phyloP scores from a whole-genome alignment of 2,113 vertebrate species.

The Perccottus glenii region DNA sequence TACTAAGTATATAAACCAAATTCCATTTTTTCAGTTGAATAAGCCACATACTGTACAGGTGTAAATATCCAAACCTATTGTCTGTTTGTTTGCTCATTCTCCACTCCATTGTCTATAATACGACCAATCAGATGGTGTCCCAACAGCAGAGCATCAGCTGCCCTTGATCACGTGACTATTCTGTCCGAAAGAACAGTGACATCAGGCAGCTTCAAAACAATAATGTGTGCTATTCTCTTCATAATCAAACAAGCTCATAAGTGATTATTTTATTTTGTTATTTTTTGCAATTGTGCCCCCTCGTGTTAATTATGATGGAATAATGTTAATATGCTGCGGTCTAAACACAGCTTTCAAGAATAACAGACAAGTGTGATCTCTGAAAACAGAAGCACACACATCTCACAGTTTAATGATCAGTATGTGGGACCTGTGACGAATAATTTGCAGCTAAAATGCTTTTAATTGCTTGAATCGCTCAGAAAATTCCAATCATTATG shows the following conservation, averaged over 20 bases:
- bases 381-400: slow-evolving; percentile 23
- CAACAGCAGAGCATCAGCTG: not conserved
- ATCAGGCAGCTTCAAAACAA: not conserved
- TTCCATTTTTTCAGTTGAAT: too few species aligned
- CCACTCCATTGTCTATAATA: slow-evolving; percentile 1
- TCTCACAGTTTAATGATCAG: slow-evolving; percentile 20
- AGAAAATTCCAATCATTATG: slow-evolving; percentile 61
- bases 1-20: too few species aligned
- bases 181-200: not conserved
- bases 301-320: slow-evolving; percentile 46
- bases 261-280: not conserved
- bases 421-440: slow-evolving; percentile 45
- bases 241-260: not conserved
- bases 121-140: not conserved
- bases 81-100: not conserved
- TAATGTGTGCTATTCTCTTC: not conserved
- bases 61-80: not conserved
- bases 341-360: slow-evolving; percentile 43
- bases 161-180: not conserved
- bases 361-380: slow-evolving; percentile 36
- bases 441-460: slow-evolving; percentile 63
- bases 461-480: slow-evolving; percentile 68
- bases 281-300: not conserved
- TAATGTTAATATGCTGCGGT: slow-evolving; percentile 30
- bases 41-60: not conserved